Evolutionary conservation across 2,888 invertebrate genomes (phyloP).

Genomic region (Cephus spinipes): DNA sequence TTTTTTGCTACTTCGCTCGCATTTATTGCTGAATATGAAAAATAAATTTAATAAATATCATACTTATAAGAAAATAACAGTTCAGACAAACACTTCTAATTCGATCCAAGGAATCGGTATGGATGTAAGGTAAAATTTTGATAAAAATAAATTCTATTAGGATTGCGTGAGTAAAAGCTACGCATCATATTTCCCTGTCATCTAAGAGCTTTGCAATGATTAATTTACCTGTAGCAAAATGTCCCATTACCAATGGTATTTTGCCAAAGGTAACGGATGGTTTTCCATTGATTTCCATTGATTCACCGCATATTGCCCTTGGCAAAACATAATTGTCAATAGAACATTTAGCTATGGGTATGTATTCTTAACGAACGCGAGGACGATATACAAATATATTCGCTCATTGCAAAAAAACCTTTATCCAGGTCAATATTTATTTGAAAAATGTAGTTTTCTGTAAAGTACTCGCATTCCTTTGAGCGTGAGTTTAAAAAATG

Average conservation of each 20-base stretch:
- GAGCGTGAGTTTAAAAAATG: not conserved
- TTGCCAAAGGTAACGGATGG: too few species aligned
- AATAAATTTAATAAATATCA: not conserved
- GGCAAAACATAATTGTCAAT: too few species aligned
- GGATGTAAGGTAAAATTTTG: not conserved
- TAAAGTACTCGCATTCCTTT: not conserved
- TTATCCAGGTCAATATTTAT: not conserved
- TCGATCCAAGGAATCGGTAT: not conserved
- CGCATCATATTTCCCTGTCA: not conserved
- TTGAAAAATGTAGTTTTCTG: not conserved
- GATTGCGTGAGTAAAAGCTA: not conserved
- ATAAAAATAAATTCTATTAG: not conserved
- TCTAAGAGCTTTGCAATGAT: not conserved
- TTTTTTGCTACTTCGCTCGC: not conserved
- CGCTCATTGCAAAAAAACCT: not conserved
- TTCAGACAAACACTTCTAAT: not conserved
- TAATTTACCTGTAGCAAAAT: not conserved
- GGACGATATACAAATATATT: not conserved
- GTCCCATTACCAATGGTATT: too few species aligned
- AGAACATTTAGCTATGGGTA: too few species aligned
- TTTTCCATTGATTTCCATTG: too few species aligned
- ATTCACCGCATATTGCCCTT: too few species aligned
- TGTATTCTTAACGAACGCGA: not conserved
- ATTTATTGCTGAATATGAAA: not conserved
- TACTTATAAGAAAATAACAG: not conserved